Base-by-base conservation (phyloP, 2,888 invertebrate genomes). In the Spodoptera picta region DNA sequence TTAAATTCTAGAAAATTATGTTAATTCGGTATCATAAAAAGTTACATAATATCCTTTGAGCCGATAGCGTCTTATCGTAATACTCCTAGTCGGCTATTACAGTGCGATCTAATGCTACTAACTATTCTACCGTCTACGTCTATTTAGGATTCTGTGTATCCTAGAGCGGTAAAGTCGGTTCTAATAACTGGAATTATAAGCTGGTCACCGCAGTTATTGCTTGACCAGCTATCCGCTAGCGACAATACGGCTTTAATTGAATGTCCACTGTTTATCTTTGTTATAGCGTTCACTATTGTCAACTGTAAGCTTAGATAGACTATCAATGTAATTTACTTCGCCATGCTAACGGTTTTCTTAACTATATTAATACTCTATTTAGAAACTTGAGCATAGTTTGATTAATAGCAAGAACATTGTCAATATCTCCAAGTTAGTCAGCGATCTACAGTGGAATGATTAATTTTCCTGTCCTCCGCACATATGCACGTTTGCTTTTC, bases 151-250 rank as follows among this genome's bases (percentile, higher is more conserved):
- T 86, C 87, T 82, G 84, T 74, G 77, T 85, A 83, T 68, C 76
- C 64, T 75, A 64, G 49, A 60, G 69, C 82, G 82, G 88, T 90
- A 87, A 87, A 85, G 80, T 80, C 75, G 65, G 62, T 78, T 83
- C 80, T 86, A 88, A 87, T 89, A 88, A 87, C 85, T 76, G 82
- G 71, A 80, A 83, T 83, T 85, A 86, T 85, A 83, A 81, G 73
- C 81, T 75, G 83, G 81, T 81, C 81, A 80, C 80, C 79, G 79
- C 58, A 64, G 73, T 75, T 81, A 85, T 85, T 83, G 80, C 81
- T 69, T 57, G 62, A 75, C 69, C 63, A 69, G 69, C 77, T 76
- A 77, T 77, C 75, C 59, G 61, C 64, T 69, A 69, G 65, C 68
- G 63, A 79, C 79, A 79, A 83, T 83, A 81, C 77, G 74, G 77